Evolutionary conservation across 2,888 invertebrate genomes (phyloP), one percentile per base, ranked within the genome.

Genomic region (Rhagonycha lutea): DNA sequence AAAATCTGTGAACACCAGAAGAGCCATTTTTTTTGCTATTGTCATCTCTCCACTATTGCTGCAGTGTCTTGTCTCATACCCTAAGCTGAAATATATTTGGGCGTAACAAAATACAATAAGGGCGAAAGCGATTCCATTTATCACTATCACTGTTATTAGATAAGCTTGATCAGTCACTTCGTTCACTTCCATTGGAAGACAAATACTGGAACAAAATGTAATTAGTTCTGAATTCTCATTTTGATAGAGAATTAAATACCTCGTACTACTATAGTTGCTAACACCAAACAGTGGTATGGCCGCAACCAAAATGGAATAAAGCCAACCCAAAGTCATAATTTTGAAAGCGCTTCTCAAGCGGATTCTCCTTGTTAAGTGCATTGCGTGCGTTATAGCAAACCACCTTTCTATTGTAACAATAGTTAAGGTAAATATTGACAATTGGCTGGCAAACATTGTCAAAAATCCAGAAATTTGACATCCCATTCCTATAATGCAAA

Each of bases 391-490:
- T 75, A 96, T 95, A 9, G 95, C 94, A 85, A 94, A 92, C 94
- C 94, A 94, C 73, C 96, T 89, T 86, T 97, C 96, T 73, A 96
- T 88, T 0, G 97, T 96, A 62, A 97, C 94, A 60, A 97, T 91
- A 0, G 96, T 94, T 71, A 98, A 88, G 0, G 97, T 96, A 85
- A 94, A 95, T 8, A 97, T 94, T 18, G 96, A 96, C 67, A 97
- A 88, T 85, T 97, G 96, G 74, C 95, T 94, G 0, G 95, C 94
- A 83, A 96, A 96, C 0, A 96, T 95, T 0, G 96, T 96, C 70
- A 97, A 88, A 85, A 97, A 96, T 0, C 97, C 97, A 0, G 96
- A 96, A 9, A 95, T 90, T 85, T 94, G 92, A 86, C 97, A 97
- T 0, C 97, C 96, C 65, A 92, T 86, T 70, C 95, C 94, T 88